Evolutionary conservation across 2,113 vertebrate genomes (phyloP).

Genomic region (Colaptes auratus): DNA sequence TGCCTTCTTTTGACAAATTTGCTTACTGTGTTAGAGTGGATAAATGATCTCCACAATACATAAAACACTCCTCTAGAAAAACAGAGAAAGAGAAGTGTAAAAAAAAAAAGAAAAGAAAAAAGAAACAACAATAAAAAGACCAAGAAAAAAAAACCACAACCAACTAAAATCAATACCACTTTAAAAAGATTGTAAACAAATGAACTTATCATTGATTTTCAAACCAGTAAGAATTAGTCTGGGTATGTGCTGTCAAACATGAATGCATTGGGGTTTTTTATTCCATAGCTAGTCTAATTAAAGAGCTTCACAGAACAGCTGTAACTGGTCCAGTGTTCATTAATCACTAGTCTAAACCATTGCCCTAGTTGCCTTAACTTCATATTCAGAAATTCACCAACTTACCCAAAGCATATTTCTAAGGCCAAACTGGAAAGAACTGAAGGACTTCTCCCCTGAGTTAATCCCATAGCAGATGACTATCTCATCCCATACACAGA

Average conservation of each 20-base stretch:
- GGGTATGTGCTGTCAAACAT: background rate
- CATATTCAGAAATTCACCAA: constrained; percentile 39
- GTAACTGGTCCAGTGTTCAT: background rate
- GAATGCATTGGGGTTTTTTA: background rate
- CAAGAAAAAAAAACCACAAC: too few relatives aligned
- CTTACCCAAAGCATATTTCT: background rate
- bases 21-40: background rate
- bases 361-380: background rate
- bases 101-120: background rate
- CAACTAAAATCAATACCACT: background rate
- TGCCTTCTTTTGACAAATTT: background rate
- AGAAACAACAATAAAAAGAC: background rate
- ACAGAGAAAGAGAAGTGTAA: fast-evolving
- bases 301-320: background rate
- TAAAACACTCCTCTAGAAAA: background rate
- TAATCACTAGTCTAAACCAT: background rate
- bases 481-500: background rate
- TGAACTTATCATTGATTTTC: background rate
- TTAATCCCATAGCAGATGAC: background rate
- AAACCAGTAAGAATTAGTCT: background rate
- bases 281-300: background rate
- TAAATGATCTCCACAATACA: background rate
- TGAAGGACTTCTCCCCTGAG: background rate
- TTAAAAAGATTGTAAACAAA: background rate
- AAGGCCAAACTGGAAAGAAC: background rate